Evolutionary conservation across 1,140 invertebrate species (phyloP).

Genomic region (Nomia melanderi): DNA sequence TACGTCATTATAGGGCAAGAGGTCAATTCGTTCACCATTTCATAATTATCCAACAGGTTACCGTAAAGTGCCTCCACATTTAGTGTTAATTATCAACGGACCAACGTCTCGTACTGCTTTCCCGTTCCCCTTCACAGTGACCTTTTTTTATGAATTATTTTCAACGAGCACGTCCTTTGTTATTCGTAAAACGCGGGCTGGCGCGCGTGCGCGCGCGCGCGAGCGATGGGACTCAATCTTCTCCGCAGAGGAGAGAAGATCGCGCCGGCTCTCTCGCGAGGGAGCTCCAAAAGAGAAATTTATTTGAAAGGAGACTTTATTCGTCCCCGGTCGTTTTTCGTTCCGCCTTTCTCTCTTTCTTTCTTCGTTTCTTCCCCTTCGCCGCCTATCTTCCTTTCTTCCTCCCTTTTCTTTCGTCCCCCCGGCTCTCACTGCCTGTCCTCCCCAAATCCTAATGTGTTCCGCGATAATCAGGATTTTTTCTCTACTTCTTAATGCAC

Average conservation of each 20-base stretch:
- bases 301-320: slow-evolving; percentile 42
- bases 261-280: slow-evolving; percentile 15
- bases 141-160: slow-evolving; percentile 30
- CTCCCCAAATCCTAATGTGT: slow-evolving; percentile 14
- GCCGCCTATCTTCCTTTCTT: background rate
- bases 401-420: background rate
- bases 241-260: slow-evolving; percentile 23
- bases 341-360: background rate
- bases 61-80: no score
- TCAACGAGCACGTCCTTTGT: slow-evolving; percentile 12
- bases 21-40: no score
- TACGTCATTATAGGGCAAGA: no score
- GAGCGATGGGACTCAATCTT: slow-evolving; percentile 36
- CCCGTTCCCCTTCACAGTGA: no score
- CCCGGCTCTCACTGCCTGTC: no score
- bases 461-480: slow-evolving; percentile 17
- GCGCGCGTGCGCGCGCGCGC: no score
- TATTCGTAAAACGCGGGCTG: slow-evolving; percentile 37
- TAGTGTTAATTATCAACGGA: no score
- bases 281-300: slow-evolving; percentile 29
- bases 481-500: background rate
- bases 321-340: slow-evolving; percentile 1
- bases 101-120: no score
- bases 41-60: no score
- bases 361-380: background rate